Conservation (phyloP, 2,797 vertebrate species). For the Botia kubotai region DNA sequence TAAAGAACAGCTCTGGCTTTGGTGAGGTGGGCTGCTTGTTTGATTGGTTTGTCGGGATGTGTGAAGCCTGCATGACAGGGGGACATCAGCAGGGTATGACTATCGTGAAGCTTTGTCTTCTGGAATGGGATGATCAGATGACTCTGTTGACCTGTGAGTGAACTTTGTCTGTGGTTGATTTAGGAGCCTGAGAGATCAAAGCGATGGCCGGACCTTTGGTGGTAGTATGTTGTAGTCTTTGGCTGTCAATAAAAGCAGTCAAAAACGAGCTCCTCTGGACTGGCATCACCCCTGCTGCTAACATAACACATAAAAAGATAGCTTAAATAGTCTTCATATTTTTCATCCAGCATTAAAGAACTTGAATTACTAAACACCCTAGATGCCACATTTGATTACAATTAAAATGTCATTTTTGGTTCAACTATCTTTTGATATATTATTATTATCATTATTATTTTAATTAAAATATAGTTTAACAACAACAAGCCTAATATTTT, state of each 20-base stretch:
- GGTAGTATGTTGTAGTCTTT: constrained; percentile 60
- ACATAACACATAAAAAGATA: background rate
- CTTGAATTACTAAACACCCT: too few species aligned
- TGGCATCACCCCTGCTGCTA: constrained; percentile 26
- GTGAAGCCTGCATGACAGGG: constrained; percentile 75
- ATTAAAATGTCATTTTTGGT: too few species aligned
- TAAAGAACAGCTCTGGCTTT: constrained; percentile 21
- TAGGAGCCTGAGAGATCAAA: constrained; percentile 80
- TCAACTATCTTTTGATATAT: too few species aligned
- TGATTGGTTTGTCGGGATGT: constrained; percentile 61
- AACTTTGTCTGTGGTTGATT: constrained; percentile 84
- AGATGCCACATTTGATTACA: too few species aligned
- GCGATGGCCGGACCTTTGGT: constrained; percentile 68
- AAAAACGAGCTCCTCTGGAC: constrained; percentile 56
- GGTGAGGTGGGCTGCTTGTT: constrained; percentile 57
- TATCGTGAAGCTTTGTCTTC: constrained; percentile 74
- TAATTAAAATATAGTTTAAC: too few species aligned
- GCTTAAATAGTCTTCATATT: too few species aligned
- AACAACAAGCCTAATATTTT: too few species aligned
- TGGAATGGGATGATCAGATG: constrained; percentile 81
- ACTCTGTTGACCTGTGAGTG: constrained; percentile 80
- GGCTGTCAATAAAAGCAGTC: constrained; percentile 69
- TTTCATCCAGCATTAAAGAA: too few species aligned
- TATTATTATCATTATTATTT: too few species aligned
- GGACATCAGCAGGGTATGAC: constrained; percentile 66